Evolutionary conservation across 2,888 invertebrate genomes (phyloP).

Genomic region (Tetrapedia diversipes): DNA sequence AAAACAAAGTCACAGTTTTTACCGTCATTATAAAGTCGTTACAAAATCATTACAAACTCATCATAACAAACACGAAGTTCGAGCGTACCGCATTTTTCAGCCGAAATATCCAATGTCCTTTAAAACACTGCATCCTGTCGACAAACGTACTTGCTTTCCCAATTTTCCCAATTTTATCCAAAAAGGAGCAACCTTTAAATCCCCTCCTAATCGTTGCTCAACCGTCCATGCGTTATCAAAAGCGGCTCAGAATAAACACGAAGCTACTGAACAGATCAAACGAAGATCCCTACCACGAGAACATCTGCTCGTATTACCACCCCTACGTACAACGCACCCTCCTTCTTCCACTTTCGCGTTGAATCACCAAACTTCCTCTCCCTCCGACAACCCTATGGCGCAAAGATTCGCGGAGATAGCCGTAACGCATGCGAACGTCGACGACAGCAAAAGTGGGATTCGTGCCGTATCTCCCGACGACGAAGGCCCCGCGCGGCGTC

Average conservation of each 20-base stretch:
- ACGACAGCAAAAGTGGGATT: conserved; percentile 75
- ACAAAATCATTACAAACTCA: conserved; percentile 27
- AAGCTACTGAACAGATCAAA: conserved; percentile 20
- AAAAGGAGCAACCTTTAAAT: too few species aligned
- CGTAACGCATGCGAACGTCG: conserved; percentile 78
- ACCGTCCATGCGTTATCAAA: too few species aligned
- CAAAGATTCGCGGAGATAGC: conserved; percentile 67
- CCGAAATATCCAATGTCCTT: not conserved
- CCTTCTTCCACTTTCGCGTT: not conserved
- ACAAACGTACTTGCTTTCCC: too few species aligned
- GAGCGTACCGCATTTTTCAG: not conserved
- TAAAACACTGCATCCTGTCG: too few species aligned
- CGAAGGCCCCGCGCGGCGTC: conserved; percentile 9
- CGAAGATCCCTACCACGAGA: conserved; percentile 29
- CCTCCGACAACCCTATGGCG: conserved; percentile 38
- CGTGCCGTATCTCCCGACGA: conserved; percentile 77
- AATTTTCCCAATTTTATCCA: too few species aligned
- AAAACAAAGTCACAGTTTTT: conserved; percentile 6
- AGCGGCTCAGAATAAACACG: too few species aligned
- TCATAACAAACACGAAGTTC: conserved; percentile 6
- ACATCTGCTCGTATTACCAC: not conserved
- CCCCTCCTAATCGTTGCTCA: too few species aligned
- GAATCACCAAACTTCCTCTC: conserved; percentile 42
- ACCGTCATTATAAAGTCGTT: conserved; percentile 22
- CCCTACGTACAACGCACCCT: too few species aligned